Evolutionary conservation across 2,888 invertebrate genomes (phyloP), one percentile per base, ranked within the genome.

Genomic region (Pomacea canaliculata): DNA sequence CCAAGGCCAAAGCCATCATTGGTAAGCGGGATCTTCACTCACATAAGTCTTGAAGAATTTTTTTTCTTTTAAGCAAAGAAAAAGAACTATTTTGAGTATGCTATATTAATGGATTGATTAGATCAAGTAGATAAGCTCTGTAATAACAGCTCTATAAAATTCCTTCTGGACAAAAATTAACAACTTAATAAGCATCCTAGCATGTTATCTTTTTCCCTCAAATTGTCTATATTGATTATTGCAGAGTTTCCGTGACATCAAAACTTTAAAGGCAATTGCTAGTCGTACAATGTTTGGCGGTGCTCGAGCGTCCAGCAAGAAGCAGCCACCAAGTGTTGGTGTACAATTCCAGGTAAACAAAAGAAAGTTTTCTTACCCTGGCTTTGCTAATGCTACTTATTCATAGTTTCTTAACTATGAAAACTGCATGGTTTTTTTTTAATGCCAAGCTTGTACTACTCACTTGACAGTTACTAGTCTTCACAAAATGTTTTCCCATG

Each of bases 221-320:
- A 56, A 7, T 56, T 56, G 51, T 10, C 16, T 56, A 16, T 56
- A 2, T 5, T 16, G 12, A 56, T 7, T 56, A 16, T 56, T 56
- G 51, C 51, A 56, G 51, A 56, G 51, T 56, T 92, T 97, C 88
- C 96, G 96, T 91, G 96, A 97, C 92, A 93, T 97, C 77, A 96
- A 97, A 92, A 95, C 96, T 73, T 95, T 97, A 80, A 97, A 97
- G 92, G 96, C 96, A 8, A 92, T 97, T 73, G 96, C 96, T 1
- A 96, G 95, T 5, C 85, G 92, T 94, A 82, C 95, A 93, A 69
- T 93, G 79, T 84, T 83, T 72, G 83, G 85, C 27, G 77, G 77
- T 19, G 10, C 48, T 12, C 84, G 85, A 62, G 77, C 82, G 62
- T 83, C 83, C 70, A 84, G 84, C 74, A 91, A 91, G 82, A 91